These are phyloP conservation scores for Neuroscelio doddi DNA, from an alignment of 2,888 invertebrate genomes.

Conservation along the genomic window DNA sequence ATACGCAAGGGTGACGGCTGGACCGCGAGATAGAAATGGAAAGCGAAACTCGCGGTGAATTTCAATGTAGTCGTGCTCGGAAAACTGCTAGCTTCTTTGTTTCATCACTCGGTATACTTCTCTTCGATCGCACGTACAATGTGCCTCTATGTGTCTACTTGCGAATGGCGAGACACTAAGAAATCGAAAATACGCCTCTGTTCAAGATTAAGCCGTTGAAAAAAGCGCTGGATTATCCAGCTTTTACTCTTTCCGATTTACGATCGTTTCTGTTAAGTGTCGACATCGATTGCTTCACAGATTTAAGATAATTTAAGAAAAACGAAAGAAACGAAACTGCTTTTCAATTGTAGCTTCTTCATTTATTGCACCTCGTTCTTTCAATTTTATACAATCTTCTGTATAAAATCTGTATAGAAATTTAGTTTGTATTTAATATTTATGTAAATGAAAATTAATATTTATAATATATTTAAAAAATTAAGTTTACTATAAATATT, in stretches of 20 bases:
- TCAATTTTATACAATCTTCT: no score
- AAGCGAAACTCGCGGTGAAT: slow-evolving; percentile 69
- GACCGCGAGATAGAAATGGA: slow-evolving; percentile 69
- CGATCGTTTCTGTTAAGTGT: background rate
- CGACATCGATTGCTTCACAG: background rate
- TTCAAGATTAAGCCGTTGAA: slow-evolving; percentile 34
- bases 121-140: slow-evolving; percentile 29
- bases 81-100: slow-evolving; percentile 57
- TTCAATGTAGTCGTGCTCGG: slow-evolving; percentile 69
- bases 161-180: slow-evolving; percentile 5
- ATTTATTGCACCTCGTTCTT: no score
- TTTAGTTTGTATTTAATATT: no score
- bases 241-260: slow-evolving; percentile 14
- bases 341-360: no score
- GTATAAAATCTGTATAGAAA: no score
- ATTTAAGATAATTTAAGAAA: background rate
- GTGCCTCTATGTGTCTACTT: slow-evolving; percentile 18
- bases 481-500: no score
- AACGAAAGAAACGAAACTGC: no score
- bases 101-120: slow-evolving; percentile 37
- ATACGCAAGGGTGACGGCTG: slow-evolving; percentile 41
- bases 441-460: no score
- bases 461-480: no score
- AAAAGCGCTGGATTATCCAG: slow-evolving; percentile 29
- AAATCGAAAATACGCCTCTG: slow-evolving; percentile 28